Conservation (phyloP, 2,888 invertebrate genomes). For the Chironomus riparius region DNA sequence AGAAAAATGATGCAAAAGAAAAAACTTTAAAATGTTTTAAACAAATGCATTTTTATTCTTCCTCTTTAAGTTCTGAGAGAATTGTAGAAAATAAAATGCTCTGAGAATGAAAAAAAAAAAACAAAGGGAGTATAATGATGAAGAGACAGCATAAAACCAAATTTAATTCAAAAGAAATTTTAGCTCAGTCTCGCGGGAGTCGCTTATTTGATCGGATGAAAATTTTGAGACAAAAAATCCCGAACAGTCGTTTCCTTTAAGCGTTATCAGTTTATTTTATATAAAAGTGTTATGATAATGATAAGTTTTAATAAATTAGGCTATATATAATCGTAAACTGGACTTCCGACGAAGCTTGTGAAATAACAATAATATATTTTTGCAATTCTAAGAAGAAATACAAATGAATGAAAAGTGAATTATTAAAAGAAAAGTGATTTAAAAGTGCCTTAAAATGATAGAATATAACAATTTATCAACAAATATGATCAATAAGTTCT, state of each 20-base stretch:
- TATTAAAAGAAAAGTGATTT: too few species aligned
- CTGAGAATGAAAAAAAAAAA: constrained; percentile 27
- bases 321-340: neutral
- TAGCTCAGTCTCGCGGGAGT: constrained; percentile 9
- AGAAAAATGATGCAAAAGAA: too few species aligned
- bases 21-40: too few species aligned
- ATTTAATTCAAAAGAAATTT: neutral
- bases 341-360: neutral
- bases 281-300: constrained; percentile 14
- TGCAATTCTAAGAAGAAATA: too few species aligned
- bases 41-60: too few species aligned
- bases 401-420: too few species aligned
- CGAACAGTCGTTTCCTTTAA: constrained; percentile 1
- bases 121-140: constrained; percentile 17
- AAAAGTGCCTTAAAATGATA: too few species aligned
- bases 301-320: constrained; percentile 19
- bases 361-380: too few species aligned
- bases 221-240: neutral
- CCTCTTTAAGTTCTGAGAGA: too few species aligned
- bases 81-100: too few species aligned
- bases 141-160: neutral
- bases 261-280: constrained; percentile 17
- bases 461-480: too few species aligned
- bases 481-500: too few species aligned
- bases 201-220: constrained; percentile 1